A percentile compares a stretch with the other conserved stretches of the same genome.
Conservation (phyloP, 2,797 vertebrate species). For the Mastacembelus armatus region DNA sequence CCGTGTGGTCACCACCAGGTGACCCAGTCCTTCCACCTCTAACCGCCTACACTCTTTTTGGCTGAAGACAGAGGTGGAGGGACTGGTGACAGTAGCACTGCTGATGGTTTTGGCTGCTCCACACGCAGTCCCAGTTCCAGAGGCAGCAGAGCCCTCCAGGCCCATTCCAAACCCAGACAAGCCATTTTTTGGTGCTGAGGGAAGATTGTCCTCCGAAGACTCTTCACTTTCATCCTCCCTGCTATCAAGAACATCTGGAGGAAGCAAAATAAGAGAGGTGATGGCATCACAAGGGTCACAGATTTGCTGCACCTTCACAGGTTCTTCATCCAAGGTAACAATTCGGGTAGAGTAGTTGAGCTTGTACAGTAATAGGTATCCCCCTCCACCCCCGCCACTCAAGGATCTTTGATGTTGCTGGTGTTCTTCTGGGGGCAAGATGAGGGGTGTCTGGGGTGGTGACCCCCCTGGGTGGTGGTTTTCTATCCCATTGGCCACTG, state of each 20-base stretch:
- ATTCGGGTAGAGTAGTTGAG: slow-evolving; percentile 98
- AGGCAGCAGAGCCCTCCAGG: slow-evolving; percentile 44
- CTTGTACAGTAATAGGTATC: slow-evolving; percentile 96
- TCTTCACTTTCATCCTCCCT: slow-evolving; percentile 97
- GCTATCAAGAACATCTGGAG: slow-evolving; percentile 95
- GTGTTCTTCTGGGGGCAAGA: slow-evolving; percentile 81
- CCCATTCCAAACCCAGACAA: slow-evolving; percentile 51
- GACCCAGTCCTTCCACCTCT: slow-evolving; percentile 90
- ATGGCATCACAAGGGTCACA: slow-evolving; percentile 95
- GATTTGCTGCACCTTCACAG: slow-evolving; percentile 97
- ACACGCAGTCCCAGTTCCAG: slow-evolving; percentile 66
- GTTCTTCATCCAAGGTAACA: slow-evolving; percentile 96
- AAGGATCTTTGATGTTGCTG: slow-evolving; percentile 76
- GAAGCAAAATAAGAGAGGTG: slow-evolving; percentile 96
- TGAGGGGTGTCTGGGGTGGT: slow-evolving; percentile 87
- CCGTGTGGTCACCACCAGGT: slow-evolving; percentile 97
- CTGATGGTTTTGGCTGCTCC: slow-evolving; percentile 62
- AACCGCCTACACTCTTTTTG: slow-evolving; percentile 87
- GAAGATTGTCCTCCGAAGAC: slow-evolving; percentile 88
- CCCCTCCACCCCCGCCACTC: slow-evolving; percentile 88
- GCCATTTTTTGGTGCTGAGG: slow-evolving; percentile 85
- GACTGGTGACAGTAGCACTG: slow-evolving; percentile 25
- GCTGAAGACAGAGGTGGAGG: slow-evolving; percentile 41
- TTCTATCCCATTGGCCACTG: slow-evolving; percentile 85
- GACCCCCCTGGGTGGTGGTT: slow-evolving; percentile 86